Evolutionary conservation across 92 coral and sea anemone genomes (phyloP), one percentile per base, ranked within the genome.

Genomic region (Zoanthus gigantus): DNA sequence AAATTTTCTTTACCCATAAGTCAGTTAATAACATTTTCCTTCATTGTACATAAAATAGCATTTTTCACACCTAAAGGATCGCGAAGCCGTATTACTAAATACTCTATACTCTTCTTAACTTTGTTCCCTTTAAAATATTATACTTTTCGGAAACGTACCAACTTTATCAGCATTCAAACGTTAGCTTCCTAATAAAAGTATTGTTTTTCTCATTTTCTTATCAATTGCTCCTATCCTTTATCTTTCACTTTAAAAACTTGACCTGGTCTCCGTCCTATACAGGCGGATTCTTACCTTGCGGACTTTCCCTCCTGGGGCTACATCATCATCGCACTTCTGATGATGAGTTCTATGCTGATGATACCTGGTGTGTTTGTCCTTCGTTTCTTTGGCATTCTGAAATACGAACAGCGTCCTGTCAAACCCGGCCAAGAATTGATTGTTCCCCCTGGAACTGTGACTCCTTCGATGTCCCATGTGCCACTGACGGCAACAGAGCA

Each of bases 261-360:
- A 73, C 45, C 23, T 28, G 44, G 72, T 14, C 15, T 61, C 69
- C 3, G 42, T 31, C 45, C 74, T 11, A 69, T 12, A 69, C 69
- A 96, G 98, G 94, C 92, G 17, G 95, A 94, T 52, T 94, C 93
- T 11, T 50, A 18, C 23, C 86, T 74, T 31, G 85, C 89, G 0
- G 68, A 77, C 32, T 94, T 90, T 57, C 98, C 98, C 2, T 69
- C 83, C 0, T 96, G 97, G 97, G 98, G 94, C 11, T 86, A 89
- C 54, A 83, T 90, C 9, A 69, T 92, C 88, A 93, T 94, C 63
- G 88, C 94, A 14, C 54, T 96, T 29, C 86, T 96, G 61, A 88
- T 92, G 73, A 61, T 88, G 18, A 61, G 71, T 0, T 93, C 95
- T n/a, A 66, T 86, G 50, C 83, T 91, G 0, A 79, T 91, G 76